Base-by-base conservation (phyloP, 2,797 vertebrate genomes). In the Mastacembelus armatus region DNA sequence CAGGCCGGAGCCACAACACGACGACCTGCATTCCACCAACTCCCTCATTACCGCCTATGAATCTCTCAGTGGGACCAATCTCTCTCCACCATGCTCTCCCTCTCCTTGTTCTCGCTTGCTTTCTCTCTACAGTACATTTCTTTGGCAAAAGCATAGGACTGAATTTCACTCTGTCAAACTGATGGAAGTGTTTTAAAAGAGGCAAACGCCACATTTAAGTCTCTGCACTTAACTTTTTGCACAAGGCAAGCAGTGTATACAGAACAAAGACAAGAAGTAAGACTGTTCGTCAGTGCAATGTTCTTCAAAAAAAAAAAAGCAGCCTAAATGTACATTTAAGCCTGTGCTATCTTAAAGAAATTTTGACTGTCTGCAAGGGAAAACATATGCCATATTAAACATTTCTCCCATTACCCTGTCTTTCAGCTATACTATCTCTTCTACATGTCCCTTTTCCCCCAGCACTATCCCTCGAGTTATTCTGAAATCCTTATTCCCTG, bases 11-110 rank as follows among this genome's bases (percentile, higher is more conserved):
- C 81, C 78, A 79, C 86, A 80, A 81, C 88, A 84, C 74, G 51
- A 72, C 47, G 66, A 87, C 88, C 77, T 67, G 76, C 78, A 71
- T 83, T 84, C 79, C 74, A 65, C 79, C 79, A 60, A 83, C 71
- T 57, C 77, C 81, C 88, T 91, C 88, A 83, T 88, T 92, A 89
- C 88, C 78, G 85, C 71, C 85, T 77, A 76, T 82, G 70, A 85
- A 86, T 86, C 83, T 84, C 87, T 90, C 87, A 30, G 74, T 71
- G 81, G 80, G 88, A 83, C 85, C 85, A 77, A 83, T 84, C 77
- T 83, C 78, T 78, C 70, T 39, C 30, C 51, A 33, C 38, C 44
- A 1, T 1, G 7, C 70, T 49, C 32, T 30, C 21, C 18, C 19
- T 22, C 4, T n/a, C 62, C 35, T 54, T 18, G 35, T 76, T 56